These are phyloP conservation scores for Anguilla rostrata DNA, from an alignment of 2,113 vertebrate species.

Conservation along the genomic window DNA sequence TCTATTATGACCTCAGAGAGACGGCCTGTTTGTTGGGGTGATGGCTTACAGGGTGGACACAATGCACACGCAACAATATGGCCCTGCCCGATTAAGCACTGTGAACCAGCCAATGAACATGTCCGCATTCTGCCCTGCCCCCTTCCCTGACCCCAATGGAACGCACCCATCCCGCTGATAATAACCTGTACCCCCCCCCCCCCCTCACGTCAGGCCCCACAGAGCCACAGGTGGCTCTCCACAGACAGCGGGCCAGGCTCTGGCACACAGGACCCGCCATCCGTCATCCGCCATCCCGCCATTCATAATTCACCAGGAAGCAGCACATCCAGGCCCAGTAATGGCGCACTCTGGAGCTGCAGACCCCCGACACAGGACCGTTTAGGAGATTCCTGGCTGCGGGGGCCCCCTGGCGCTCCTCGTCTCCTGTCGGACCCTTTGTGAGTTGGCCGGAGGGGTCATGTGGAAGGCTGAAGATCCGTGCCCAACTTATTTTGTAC, in stretches of 20 bases:
- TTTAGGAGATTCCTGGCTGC: constrained; percentile 39
- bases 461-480: not conserved
- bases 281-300: constrained; percentile 62
- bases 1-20: not conserved
- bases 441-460: not conserved
- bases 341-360: constrained; percentile 41
- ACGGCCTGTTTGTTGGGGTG: not conserved
- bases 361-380: constrained; percentile 41
- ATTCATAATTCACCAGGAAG: constrained; percentile 72
- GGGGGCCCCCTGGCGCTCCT: constrained; percentile 31
- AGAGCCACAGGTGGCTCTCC: constrained; percentile 37
- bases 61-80: too few species aligned
- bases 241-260: constrained; percentile 60
- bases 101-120: not conserved
- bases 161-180: not conserved
- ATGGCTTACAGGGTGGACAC: too few species aligned
- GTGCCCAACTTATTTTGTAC: not conserved
- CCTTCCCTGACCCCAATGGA: not conserved
- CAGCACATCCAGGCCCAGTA: constrained; percentile 56
- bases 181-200: not conserved
- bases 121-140: not conserved
- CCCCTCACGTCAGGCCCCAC: constrained; percentile 22
- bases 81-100: not conserved
- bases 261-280: constrained; percentile 62
- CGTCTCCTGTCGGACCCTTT: constrained; percentile 18